Evolutionary conservation across 1,140 invertebrate genomes (phyloP).

Genomic region (Frieseomelitta varia): DNA sequence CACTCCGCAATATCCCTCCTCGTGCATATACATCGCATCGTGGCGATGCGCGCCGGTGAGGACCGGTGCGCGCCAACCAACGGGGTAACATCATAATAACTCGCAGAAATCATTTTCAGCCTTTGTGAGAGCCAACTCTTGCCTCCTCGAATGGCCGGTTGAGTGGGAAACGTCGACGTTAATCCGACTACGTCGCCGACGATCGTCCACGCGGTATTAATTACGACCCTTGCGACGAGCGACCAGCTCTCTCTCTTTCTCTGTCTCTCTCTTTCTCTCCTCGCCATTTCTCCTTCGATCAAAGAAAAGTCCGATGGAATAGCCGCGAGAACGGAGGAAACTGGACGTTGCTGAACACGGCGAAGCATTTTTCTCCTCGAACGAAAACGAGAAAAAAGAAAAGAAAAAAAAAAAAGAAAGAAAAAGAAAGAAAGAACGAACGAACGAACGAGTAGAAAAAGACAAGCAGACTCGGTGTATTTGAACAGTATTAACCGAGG

Average conservation of each 20-base stretch:
- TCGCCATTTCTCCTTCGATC: neutral
- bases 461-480: neutral
- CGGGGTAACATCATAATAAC: constrained; percentile 65
- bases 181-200: constrained; percentile 48
- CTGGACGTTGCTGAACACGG: no score
- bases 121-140: constrained; percentile 36
- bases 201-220: constrained; percentile 54
- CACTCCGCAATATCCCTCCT: constrained; percentile 35
- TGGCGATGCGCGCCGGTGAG: constrained; percentile 4
- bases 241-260: neutral
- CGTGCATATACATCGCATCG: constrained; percentile 33
- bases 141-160: constrained; percentile 27
- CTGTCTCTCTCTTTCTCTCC: no score
- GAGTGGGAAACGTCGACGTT: constrained; percentile 42
- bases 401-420: neutral
- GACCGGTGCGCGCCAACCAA: constrained; percentile 31
- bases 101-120: constrained; percentile 63
- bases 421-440: neutral
- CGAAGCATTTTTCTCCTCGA: constrained; percentile 2
- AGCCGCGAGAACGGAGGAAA: neutral
- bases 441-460: neutral
- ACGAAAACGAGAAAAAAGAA: no score
- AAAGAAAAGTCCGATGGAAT: neutral
- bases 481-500: neutral
- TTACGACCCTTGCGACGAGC: constrained; percentile 28